Base-by-base conservation (phyloP, 2,888 invertebrate genomes). In the Lasioglossum calceatum region DNA sequence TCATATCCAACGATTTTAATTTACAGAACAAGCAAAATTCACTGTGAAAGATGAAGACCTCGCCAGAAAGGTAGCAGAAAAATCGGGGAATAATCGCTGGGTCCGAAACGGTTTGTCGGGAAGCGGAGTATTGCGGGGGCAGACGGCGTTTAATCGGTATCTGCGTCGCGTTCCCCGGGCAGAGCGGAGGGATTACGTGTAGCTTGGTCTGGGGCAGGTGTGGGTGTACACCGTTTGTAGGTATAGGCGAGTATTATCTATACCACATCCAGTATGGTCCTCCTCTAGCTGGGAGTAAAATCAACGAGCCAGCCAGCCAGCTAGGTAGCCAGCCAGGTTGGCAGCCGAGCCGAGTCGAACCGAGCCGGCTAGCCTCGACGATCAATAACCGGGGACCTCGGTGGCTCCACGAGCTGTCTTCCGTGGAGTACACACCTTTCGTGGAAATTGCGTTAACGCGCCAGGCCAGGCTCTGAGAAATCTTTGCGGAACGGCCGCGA, bases 311-410 rank as follows among this genome's bases (percentile, higher is more conserved):
- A 86, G 90, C 84, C 82, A 50, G 73, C 73, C 47, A 64, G 27
- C n/a, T 23, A 54, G 54, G 23, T n/a, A 89, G 88, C 83, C 84
- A 87, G 90, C 85, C 84, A 86, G 64, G 64, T 16, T 64, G 64
- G 64, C 64, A 64, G 74, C n/a, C 79, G 85, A 88, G 81, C 85
- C 88, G 64, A 88, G 88, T 86, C 86, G 81, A 88, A 79, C 86
- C 87, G 67, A 88, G 88, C 87, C 86, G 76, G 77, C 77, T 72
- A 87, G 74, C 86, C 88, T 91, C 90, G 82, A 88, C 92, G 94
- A 95, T 95, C 94, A 95, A 95, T 95, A 95, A 93, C 92, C 89
- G 90, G 93, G 91, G 93, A 94, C 93, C 93, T 92, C 92, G 91
- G 84, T 87, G 84, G 90, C 91, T 92, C 91, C 89, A 42, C 83